Base-by-base conservation (phyloP, 1,140 invertebrate genomes). In the Magallana gigas region DNA sequence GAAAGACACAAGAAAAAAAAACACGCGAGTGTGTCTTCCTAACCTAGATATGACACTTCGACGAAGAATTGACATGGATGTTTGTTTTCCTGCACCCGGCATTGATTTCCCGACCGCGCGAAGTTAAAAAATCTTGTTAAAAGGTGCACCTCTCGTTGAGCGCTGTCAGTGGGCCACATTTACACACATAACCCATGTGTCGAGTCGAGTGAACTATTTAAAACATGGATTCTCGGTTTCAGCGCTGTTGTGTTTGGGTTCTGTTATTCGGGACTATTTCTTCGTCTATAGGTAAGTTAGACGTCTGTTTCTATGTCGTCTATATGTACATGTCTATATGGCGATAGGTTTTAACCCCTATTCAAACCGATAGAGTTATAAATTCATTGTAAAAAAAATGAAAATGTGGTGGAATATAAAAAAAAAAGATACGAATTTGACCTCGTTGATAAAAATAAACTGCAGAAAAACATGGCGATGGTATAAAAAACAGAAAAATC, bases 371-470 rank as follows among this genome's bases (percentile, higher is more conserved):
- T 18, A n/a, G 23, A 23, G 1, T 23, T 23, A 23, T 23, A 23
- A 23, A 7, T 64, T 64, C 18, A n/a, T 76, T 48, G 36, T 48
- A 48, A 48, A 48, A 48, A 48, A 48, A 48, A 48, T 48, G 36
- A 48, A 48, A 48, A 48, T 48, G 36, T 48, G 36, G 36, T 48
- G 36, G 36, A 48, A 48, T 48, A 48, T 48, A 48, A 48, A 48
- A 48, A 36, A 36, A 48, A 48, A 48, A 48, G 5, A 48, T 29
- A 76, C 68, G 23, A 76, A 12, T 29, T 76, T 76, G 68, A 76
- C 68, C 68, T 76, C 68, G 68, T 29, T 36, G 68, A 76, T 76
- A 76, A 76, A 76, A 76, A 76, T 76, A 76, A 76, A 76, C 18
- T 76, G 68, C 68, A 76, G 68, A 23, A 18, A 23, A 76, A 76